Evolutionary conservation across 2,888 invertebrate genomes (phyloP), one percentile per base, ranked within the genome.

Genomic region (Pardosa pseudoannulata): DNA sequence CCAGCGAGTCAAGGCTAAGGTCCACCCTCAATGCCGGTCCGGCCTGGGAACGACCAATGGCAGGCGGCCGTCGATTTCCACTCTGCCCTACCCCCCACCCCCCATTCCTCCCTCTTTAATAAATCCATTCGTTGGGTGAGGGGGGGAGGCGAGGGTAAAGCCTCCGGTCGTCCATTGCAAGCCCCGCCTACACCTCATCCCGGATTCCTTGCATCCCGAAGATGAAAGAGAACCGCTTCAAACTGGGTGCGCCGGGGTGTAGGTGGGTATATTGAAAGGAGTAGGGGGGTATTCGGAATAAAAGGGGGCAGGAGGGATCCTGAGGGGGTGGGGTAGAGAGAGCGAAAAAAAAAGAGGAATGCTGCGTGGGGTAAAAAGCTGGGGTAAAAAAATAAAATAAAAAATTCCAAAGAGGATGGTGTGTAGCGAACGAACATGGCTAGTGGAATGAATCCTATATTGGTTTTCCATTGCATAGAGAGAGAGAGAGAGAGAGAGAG

Each of bases 401-500:
- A 75, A 68, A 50, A 36, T 41, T 39, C 36, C 46, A 67, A 75
- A 70, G 71, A 79, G 70, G 78, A 50, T 28, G 70, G 74, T 68
- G 67, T 36, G 28, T 32, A 75, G 74, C 68, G 68, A 74, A 79
- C 50, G 86, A 75, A 75, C 74, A 79, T 79, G 79, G 74, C 79
- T 75, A 73, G 79, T 68, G 86, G 75, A 75, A 86, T 86, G 86
- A 79, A 79, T 86, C 79, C 78, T 86, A 86, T 86, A 86, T 86
- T 86, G 86, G 86, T 86, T 86, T 86, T 86, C 86, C 86, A 86
- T 79, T 86, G 86, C 79, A 75, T 70, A 74, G 74, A 64, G 67
- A 67, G 23, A 50, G 62, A 28, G 65, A n/a, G n/a, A n/a, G n/a
- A n/a, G n/a, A n/a, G n/a, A n/a, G n/a, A n/a, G n/a, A n/a, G n/a